Evolutionary conservation across 2,888 invertebrate genomes (phyloP).

Genomic region (Camponotus fellah): DNA sequence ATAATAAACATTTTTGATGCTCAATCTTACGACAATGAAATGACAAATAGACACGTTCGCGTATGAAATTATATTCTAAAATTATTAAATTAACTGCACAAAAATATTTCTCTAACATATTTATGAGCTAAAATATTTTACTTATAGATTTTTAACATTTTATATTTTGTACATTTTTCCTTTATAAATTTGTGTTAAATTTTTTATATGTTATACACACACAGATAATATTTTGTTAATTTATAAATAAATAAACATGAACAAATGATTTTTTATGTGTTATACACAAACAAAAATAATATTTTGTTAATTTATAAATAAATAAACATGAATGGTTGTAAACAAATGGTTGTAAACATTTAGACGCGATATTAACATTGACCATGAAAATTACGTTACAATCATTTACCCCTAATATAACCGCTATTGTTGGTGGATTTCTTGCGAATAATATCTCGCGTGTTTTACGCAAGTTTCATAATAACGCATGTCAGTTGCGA

Average conservation of each 20-base stretch:
- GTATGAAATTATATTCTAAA: not conserved
- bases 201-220: not conserved
- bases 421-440: not conserved
- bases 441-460: conserved; percentile 4
- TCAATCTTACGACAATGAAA: not conserved
- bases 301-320: not conserved
- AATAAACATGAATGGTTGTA: not conserved
- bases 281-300: not conserved
- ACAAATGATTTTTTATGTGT: not conserved
- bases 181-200: not conserved
- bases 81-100: not conserved
- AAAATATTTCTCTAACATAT: not conserved
- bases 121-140: not conserved
- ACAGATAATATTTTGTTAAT: not conserved
- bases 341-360: not conserved
- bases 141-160: not conserved
- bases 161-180: not conserved
- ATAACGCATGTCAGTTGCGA: conserved; percentile 29
- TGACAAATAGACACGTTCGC: not conserved
- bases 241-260: not conserved
- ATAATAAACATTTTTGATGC: not conserved
- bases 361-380: conserved; percentile 6
- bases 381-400: conserved; percentile 5
- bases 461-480: conserved; percentile 11
- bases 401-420: not conserved